Base-by-base conservation (phyloP, 2,113 vertebrate species). In the Rousettus leschenaultii region DNA sequence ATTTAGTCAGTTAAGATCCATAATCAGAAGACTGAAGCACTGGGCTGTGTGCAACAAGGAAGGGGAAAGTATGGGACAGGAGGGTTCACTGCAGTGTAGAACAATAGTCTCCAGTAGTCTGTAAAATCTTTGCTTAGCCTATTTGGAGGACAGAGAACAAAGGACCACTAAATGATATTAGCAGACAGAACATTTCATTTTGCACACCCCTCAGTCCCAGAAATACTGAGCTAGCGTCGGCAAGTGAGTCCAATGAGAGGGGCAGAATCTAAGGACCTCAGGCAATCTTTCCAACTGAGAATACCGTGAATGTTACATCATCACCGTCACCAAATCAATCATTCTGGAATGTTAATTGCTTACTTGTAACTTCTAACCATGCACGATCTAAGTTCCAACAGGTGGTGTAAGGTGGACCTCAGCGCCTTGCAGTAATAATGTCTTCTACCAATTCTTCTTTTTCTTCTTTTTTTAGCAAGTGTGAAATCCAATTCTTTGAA, bases 1-100 rank as follows among this genome's bases (percentile, higher is more conserved):
- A 45, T 84, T 77, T 88, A 71, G 53, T 90, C 30, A 18, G n/a
- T 88, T 87, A 70, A 61, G 43, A 92, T 61, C 63, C 73, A 24
- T 53, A 83, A 94, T 94, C 61, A 73, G 90, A 95, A 26, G 33
- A 35, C 26, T 5, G 10, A 13, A 57, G 16, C 33, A 28, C 11
- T 15, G 21, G 65, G 24, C 55, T 19, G 33, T 38, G 7, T 45
- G 21, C 26, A 63, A 45, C n/a, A 21, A 18, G 35, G 33, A 71
- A 71, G 19, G 43, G 28, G 16, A 30, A 9, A 80, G 68, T n/a
- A 1, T 7, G 18, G 55, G 8, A 6, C 2, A 40, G 24, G 10
- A 61, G 9, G 5, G 6, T 38, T 66, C 35, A 43, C 1, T 53
- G 26, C 2, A 0, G 3, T 8, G 1, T 7, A 21, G 30, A 77